Evolutionary conservation across 23 tunicate genomes (phyloP).

Genomic region (Styela plicata): DNA sequence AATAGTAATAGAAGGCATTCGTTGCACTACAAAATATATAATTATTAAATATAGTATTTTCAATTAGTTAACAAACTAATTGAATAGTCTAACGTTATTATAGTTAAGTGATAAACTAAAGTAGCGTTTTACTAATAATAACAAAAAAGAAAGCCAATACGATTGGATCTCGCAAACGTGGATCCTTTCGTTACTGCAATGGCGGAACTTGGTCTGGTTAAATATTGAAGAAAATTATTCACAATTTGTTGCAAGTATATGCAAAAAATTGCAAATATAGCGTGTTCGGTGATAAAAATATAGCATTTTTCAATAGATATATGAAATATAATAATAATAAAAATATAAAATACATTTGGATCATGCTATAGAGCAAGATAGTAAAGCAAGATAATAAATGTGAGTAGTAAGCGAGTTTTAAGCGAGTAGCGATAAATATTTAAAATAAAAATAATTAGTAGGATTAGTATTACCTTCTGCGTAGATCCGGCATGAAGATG

Average conservation of each 20-base stretch:
- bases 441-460: background rate
- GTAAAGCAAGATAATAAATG: background rate
- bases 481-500: background rate
- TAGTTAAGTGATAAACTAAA: background rate
- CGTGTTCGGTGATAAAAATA: background rate
- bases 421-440: background rate
- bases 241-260: background rate
- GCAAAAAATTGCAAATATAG: background rate
- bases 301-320: background rate
- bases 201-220: conserved; percentile 5
- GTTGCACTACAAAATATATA: background rate
- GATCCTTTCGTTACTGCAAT: conserved; percentile 11
- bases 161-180: background rate
- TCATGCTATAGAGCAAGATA: background rate
- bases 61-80: background rate
- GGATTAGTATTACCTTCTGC: conserved; percentile 14
- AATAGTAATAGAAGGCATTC: background rate
- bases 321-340: background rate
- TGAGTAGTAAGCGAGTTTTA: background rate
- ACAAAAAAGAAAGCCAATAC: background rate
- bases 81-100: background rate
- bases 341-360: background rate
- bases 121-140: background rate
- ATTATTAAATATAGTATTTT: background rate
- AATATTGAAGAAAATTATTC: background rate